Conservation (phyloP, 2,888 invertebrate genomes). For the Alcis repandata region DNA sequence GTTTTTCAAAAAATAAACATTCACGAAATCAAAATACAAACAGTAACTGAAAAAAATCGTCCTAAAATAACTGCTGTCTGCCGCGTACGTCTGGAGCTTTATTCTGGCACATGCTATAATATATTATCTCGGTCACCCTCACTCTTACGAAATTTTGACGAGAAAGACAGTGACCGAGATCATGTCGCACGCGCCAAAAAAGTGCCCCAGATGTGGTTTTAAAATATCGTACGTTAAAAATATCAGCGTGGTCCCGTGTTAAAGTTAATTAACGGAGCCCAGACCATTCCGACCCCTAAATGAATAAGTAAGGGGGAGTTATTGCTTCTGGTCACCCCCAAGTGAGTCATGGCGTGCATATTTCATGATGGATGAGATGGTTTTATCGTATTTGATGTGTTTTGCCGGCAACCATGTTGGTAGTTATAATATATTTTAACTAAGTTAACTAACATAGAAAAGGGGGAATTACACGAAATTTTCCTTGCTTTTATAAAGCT, state of each 20-base stretch:
- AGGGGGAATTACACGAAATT: no score
- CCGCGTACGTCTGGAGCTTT: constrained; percentile 11
- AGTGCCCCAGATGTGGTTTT: constrained; percentile 18
- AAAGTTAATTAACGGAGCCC: constrained; percentile 67
- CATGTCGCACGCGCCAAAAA: no score
- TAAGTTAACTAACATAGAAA: no score
- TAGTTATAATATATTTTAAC: not conserved
- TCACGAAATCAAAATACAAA: constrained; percentile 20
- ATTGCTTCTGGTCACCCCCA: constrained; percentile 60
- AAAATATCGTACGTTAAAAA: constrained; percentile 31
- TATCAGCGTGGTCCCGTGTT: constrained; percentile 46
- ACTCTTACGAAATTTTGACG: no score
- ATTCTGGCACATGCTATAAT: no score
- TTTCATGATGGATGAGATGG: constrained; percentile 30
- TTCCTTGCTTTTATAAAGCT: no score
- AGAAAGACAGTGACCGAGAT: no score
- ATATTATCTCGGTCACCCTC: no score
- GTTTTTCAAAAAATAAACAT: not conserved
- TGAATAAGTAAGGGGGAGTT: constrained; percentile 61
- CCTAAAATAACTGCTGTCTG: constrained; percentile 37
- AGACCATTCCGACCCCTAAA: constrained; percentile 57
- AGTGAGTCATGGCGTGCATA: constrained; percentile 51
- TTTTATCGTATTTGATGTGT: constrained; percentile 21
- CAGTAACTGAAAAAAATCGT: constrained; percentile 17
- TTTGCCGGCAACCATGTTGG: not conserved